Conservation (phyloP, 2,113 vertebrate species). For the Mobula birostris region DNA sequence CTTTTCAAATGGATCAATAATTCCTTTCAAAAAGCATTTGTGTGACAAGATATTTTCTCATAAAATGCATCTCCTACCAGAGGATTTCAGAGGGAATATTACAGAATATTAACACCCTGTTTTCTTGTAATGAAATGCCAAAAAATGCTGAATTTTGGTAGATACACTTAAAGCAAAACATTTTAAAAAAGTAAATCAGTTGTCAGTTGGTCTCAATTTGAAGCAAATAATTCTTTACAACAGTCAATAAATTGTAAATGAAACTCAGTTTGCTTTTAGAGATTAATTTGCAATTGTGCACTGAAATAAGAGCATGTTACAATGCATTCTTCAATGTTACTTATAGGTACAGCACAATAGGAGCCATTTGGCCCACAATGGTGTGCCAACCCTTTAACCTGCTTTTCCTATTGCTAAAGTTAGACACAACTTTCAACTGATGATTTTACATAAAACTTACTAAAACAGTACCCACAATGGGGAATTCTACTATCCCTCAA, state of each 20-base stretch:
- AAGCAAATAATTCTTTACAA: neutral
- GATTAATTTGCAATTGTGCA: neutral
- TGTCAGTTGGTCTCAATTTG: neutral
- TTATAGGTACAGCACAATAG: neutral
- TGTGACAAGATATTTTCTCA: neutral
- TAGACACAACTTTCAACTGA: neutral
- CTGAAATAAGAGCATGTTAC: neutral
- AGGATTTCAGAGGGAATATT: neutral
- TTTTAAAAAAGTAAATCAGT: neutral
- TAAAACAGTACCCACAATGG: neutral
- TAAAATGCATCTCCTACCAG: neutral
- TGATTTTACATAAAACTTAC: neutral
- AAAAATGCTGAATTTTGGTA: neutral
- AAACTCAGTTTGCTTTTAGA: neutral
- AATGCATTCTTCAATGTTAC: neutral
- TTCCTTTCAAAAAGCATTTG: neutral
- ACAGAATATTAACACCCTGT: neutral
- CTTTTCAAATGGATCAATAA: neutral
- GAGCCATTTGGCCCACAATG: too few relatives aligned
- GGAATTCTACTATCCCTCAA: neutral
- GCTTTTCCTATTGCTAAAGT: too few relatives aligned
- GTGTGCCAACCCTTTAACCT: too few relatives aligned
- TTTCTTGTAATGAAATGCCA: neutral
- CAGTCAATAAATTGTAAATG: neutral
- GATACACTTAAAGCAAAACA: neutral